phyloP scores from a whole-genome alignment of 1,140 invertebrate species.

The Bombyx mandarina region DNA sequence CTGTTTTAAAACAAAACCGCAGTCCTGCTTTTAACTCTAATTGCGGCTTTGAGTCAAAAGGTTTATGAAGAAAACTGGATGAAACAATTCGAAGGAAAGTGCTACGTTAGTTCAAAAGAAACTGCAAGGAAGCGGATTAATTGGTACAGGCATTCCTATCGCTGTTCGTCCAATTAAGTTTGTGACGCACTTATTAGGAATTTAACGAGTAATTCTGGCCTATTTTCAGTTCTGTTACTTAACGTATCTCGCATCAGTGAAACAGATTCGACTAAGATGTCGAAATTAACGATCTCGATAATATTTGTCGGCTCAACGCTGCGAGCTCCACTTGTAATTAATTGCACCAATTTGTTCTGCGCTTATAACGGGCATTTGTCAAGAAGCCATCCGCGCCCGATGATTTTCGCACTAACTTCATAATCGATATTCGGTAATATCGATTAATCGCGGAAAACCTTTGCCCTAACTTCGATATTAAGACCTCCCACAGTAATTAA shows the following conservation, averaged over 20 bases:
- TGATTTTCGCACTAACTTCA: conserved; percentile 63
- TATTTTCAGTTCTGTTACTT: too few relatives aligned
- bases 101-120: background rate
- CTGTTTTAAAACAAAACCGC: too few relatives aligned
- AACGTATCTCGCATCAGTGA: conserved; percentile 26
- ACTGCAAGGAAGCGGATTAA: background rate
- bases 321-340: conserved; percentile 56
- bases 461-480: conserved; percentile 30
- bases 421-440: conserved; percentile 57
- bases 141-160: background rate
- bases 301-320: conserved; percentile 65
- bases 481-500: conserved; percentile 32
- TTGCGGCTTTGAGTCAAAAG: too few relatives aligned
- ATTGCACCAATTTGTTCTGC: conserved; percentile 66
- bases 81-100: conserved; percentile 2
- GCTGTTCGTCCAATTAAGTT: too few relatives aligned
- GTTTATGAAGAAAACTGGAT: background rate
- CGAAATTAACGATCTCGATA: conserved; percentile 69
- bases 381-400: conserved; percentile 50
- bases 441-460: conserved; percentile 37
- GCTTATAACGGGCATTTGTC: conserved; percentile 69
- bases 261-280: conserved; percentile 52
- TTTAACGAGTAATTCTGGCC: too few relatives aligned
- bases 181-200: too few relatives aligned
- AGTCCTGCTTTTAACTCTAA: too few relatives aligned